Evolutionary conservation across 53 echinoderm and acorn worm genomes (phyloP).

Genomic region (Hippasteria phrygiana): DNA sequence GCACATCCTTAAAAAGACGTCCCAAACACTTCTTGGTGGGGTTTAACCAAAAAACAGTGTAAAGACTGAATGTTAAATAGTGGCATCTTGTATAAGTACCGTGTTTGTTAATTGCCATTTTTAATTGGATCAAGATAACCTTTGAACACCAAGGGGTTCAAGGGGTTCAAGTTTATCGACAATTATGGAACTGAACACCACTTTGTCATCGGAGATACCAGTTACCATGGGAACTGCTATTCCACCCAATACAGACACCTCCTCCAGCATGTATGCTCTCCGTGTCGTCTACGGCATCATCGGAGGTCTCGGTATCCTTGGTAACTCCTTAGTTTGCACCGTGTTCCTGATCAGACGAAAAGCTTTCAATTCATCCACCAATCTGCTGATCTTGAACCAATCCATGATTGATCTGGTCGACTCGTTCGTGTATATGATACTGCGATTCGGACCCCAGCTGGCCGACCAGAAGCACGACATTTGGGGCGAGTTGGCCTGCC

Average conservation of each 20-base stretch:
- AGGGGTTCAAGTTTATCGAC: too few species aligned
- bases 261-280: slow-evolving; percentile 28
- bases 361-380: slow-evolving; percentile 80
- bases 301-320: slow-evolving; percentile 79
- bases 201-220: neutral
- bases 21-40: too few species aligned
- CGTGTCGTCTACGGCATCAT: slow-evolving; percentile 78
- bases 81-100: too few species aligned
- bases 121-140: too few species aligned
- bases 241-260: neutral
- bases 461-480: slow-evolving; percentile 18
- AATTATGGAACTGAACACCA: neutral
- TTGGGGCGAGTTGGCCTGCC: slow-evolving; percentile 76
- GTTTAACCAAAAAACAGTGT: too few species aligned
- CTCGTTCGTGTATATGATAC: slow-evolving; percentile 77
- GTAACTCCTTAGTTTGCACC: slow-evolving; percentile 78
- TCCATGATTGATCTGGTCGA: slow-evolving; percentile 83
- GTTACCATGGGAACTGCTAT: slow-evolving; percentile 12
- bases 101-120: too few species aligned
- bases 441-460: slow-evolving; percentile 70
- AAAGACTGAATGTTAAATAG: too few species aligned
- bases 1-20: too few species aligned
- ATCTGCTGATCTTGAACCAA: slow-evolving; percentile 87
- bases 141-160: too few species aligned
- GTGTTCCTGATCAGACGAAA: slow-evolving; percentile 73